These are phyloP conservation scores for Zosterops lateralis DNA, from an alignment of 2,113 vertebrate genomes.

Conservation along the genomic window DNA sequence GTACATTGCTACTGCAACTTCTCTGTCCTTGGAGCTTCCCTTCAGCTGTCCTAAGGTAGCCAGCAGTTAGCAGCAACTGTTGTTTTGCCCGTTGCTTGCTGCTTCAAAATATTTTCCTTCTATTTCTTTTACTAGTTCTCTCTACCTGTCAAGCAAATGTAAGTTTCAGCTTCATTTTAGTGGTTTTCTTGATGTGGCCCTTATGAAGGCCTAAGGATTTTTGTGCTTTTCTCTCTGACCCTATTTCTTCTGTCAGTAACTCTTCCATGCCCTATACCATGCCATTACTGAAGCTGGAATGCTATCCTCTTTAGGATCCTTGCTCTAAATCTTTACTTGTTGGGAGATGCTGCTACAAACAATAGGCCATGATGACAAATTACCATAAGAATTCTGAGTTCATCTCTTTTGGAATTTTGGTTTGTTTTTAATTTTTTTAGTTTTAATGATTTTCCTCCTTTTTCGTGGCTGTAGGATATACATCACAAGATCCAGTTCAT, in stretches of 20 bases:
- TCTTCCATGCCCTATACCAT: not conserved
- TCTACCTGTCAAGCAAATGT: not conserved
- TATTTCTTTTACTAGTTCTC: not conserved
- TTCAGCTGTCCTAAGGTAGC: not conserved
- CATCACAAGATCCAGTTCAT: not conserved
- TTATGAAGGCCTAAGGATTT: not conserved
- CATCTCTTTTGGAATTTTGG: not conserved
- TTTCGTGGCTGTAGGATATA: not conserved
- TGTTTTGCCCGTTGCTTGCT: not conserved
- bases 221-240: not conserved
- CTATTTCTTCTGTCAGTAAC: not conserved
- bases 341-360: not conserved
- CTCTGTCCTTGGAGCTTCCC: not conserved
- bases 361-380: not conserved
- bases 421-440: not conserved
- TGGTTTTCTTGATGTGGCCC: not conserved
- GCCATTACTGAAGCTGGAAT: not conserved
- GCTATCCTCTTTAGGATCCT: not conserved
- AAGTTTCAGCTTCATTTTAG: not conserved
- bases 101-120: not conserved
- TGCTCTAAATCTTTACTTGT: not conserved
- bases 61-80: not conserved
- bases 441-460: not conserved
- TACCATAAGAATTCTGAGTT: not conserved
- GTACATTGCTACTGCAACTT: not conserved